Evolutionary conservation across 2,888 invertebrate genomes (phyloP), one percentile per base, ranked within the genome.

Genomic region (Andrena haemorrhoa): DNA sequence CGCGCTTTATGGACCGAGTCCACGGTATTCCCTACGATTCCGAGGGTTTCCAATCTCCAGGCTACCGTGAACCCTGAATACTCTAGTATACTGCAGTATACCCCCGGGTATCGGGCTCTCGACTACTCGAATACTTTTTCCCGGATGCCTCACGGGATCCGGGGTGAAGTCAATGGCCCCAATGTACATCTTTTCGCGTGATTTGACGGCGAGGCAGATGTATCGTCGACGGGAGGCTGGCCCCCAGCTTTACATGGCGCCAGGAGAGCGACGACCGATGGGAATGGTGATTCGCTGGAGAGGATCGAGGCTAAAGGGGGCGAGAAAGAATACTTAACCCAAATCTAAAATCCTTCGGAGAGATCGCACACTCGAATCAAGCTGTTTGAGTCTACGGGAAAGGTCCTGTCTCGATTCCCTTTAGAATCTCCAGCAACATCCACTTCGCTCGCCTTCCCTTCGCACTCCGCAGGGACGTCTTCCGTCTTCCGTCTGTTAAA

Each of bases 261-360:
- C 16, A 16, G 26, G 20, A 47, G 23, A 35, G 12, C 35, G 8
- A 29, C 12, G 23, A 29, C 12, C 41, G 23, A 33, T 26, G 35
- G 53, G 35, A 41, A 58, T 10, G 47, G n/a, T 33, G 66, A 63
- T 63, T 73, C 72, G 26, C n/a, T 41, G 23, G n/a, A 20, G 35
- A 49, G 51, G 29, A 58, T 33, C 47, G 23, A n/a, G 0, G 4
- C 26, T n/a, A 33, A 41, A 60, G 69, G 53, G 56, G 72, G 49
- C 71, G 53, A 16, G 35, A 75, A 51, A 79, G 69, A 83, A 74
- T 64, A 53, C 79, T 83, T 84, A 89, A 89, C 89, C 89, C 65
- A 79, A 77, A 89, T 88, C 81, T 64, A 51, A 51, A 66, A 89
- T 82, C 71, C 80, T 85, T 75, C 69, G 65, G 53, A 75, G 75